phyloP scores from a whole-genome alignment of 2,113 vertebrate genomes.

The Cacatua alba region DNA sequence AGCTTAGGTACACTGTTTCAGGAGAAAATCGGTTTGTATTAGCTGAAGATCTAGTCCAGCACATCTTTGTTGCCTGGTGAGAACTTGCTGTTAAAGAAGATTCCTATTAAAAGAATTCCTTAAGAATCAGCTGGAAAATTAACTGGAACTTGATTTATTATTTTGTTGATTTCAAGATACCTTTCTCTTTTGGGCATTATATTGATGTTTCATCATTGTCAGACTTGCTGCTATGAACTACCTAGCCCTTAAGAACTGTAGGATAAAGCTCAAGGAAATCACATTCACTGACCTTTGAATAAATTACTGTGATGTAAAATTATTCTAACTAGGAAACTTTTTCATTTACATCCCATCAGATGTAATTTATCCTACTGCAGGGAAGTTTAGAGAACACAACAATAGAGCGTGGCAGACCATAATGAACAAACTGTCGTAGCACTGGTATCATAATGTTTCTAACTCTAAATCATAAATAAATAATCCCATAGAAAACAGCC shows the following conservation, averaged over 20 bases:
- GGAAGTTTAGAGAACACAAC: background rate
- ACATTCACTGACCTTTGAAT: background rate
- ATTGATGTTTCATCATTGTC: background rate
- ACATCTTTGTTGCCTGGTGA: background rate
- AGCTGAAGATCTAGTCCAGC: background rate
- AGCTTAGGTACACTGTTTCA: background rate
- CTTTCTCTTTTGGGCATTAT: background rate
- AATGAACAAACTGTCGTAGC: background rate
- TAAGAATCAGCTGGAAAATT: background rate
- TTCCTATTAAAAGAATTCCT: background rate
- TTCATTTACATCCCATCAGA: background rate
- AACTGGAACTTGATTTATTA: background rate
- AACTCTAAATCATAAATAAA: background rate
- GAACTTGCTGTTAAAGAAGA: background rate
- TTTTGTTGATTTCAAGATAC: background rate
- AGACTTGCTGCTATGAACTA: background rate
- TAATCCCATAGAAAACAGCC: background rate
- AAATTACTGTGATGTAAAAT: background rate
- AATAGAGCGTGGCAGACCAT: background rate
- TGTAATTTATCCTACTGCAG: background rate
- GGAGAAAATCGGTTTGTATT: background rate
- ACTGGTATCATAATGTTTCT: background rate
- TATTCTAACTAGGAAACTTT: background rate
- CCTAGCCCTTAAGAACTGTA: background rate
- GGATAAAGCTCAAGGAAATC: background rate